Conservation (phyloP, 2,888 invertebrate genomes). For the Athalia cordata region DNA sequence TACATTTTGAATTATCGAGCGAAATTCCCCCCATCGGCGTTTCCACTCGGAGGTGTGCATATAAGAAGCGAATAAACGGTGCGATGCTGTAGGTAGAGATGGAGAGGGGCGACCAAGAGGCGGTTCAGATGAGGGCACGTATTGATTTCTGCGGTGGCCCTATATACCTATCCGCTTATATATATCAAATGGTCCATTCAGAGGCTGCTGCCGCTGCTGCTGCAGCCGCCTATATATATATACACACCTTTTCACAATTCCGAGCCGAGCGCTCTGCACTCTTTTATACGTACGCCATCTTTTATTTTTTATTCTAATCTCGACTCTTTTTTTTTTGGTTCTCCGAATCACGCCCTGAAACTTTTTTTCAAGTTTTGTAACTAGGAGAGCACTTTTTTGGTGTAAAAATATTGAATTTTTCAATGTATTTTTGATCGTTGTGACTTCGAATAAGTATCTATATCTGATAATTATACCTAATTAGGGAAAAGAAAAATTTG, state of each 20-base stretch:
- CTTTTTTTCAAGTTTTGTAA: background rate
- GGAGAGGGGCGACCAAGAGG: constrained; percentile 39
- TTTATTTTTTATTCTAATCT: constrained; percentile 4
- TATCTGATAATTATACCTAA: background rate
- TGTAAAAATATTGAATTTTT: background rate
- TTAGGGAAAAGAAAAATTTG: no score
- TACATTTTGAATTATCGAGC: constrained; percentile 25
- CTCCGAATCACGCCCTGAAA: background rate
- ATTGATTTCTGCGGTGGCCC: constrained; percentile 44
- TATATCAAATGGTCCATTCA: constrained; percentile 44
- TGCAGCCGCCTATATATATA: constrained; percentile 23
- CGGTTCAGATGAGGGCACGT: constrained; percentile 42
- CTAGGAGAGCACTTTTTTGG: no score
- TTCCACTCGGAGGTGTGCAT: constrained; percentile 12
- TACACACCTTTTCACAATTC: constrained; percentile 25
- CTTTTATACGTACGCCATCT: background rate
- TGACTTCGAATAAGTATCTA: background rate
- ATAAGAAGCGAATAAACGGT: background rate
- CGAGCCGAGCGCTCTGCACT: background rate
- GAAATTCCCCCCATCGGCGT: background rate
- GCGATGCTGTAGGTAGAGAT: constrained; percentile 24
- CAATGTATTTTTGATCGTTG: background rate
- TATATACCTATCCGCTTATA: constrained; percentile 28
- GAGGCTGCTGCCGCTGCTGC: constrained; percentile 50
- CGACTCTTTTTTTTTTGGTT: background rate